Base-by-base conservation (phyloP, 2,888 invertebrate species). In the Willowsia nigromaculata region DNA sequence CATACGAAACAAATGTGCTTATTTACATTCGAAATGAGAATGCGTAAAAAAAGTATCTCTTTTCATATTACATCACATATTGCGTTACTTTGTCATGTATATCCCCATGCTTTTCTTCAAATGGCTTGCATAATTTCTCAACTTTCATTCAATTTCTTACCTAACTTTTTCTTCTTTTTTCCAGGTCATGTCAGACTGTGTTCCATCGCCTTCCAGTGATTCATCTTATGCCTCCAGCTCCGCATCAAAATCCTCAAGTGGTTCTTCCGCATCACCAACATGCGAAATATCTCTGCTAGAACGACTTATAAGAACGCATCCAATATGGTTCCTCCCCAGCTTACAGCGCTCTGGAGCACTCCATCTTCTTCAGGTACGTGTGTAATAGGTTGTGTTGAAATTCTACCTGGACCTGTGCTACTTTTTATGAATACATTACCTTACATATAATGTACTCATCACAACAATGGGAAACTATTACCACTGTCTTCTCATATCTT, bases 241-340 rank as follows among this genome's bases (percentile, higher is more conserved):
- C 9, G 90, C 80, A 18, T 91, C 92, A 15, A 89, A 90, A 83
- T 91, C 91, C 56, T 91, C 92, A 59, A 89, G 87, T 65, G 91
- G 88, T 62, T 92, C 92, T 11, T 91, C 91, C 13, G 88, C 91
- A 5, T 92, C 92, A 13, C 92, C 92, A 40, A 90, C 90, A 56
- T 91, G 92, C 76, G 92, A 92, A 87, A 91, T 92, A 15, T 91
- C 91, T 30, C 81, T 91, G 59, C 86, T 91, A 0, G 91, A 91
- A 43, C 76, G 91, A 50, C 86, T 91, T 13, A 90, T 91, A 22
- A 78, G 91, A 30, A 90, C 98, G 43, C 98, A 98, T 94, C 97
- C 98, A 62, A 97, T 99, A 93, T 99, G 99, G 99, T 98, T 97
- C 94, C 95, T 99, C 90, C 97, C 98, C 0, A 97, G 98, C 53